phyloP scores from a whole-genome alignment of 1,140 invertebrate species.

The Chionoecetes opilio region DNA sequence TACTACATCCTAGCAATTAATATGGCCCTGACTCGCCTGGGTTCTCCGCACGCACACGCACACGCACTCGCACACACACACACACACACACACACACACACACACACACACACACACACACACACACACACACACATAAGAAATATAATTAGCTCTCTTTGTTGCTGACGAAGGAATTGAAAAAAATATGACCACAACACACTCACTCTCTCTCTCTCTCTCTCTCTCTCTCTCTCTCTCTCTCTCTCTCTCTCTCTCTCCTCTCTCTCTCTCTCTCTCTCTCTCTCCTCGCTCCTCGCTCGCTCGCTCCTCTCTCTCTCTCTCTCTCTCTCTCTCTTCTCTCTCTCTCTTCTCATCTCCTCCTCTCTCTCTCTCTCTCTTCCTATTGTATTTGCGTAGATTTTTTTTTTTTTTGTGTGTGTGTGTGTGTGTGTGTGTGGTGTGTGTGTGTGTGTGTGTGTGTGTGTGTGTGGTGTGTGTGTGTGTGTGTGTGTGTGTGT shows the following conservation, averaged over 20 bases:
- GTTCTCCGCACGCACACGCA: not conserved
- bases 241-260: not conserved
- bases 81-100: constrained; percentile 12
- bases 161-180: constrained; percentile 20
- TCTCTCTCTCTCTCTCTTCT: too few relatives aligned
- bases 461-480: not conserved
- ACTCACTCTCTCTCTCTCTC: constrained; percentile 46
- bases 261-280: too few relatives aligned
- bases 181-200: not conserved
- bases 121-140: not conserved
- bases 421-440: too few relatives aligned
- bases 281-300: too few relatives aligned
- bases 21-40: not conserved
- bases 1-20: not conserved
- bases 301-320: too few relatives aligned
- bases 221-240: constrained; percentile 44
- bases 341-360: too few relatives aligned
- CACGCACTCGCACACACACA: not conserved
- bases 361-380: too few relatives aligned
- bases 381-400: too few relatives aligned
- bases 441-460: too few relatives aligned
- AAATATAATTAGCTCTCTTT: constrained; percentile 20
- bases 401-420: too few relatives aligned
- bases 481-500: constrained; percentile 27
- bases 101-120: constrained; percentile 5